Base-by-base conservation (phyloP, 2,888 invertebrate species). In the Leptinotarsa rubiginosa region DNA sequence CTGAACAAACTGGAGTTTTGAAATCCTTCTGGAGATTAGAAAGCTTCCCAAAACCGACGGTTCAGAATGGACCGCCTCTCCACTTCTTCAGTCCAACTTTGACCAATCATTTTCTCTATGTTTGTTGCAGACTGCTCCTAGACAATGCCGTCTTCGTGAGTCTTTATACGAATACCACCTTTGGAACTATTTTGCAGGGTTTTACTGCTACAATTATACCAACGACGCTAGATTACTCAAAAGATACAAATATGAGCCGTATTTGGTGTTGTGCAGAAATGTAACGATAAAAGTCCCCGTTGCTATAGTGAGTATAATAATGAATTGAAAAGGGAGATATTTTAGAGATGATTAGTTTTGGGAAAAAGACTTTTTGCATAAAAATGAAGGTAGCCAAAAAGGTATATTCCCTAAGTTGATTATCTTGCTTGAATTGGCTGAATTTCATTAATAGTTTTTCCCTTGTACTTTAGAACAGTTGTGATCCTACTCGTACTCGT, bases 151-250 rank as follows among this genome's bases (percentile, higher is more conserved):
- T 41, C 65, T 77, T 50, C 59, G 77, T 3, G 66, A 68, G 15
- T 4, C 5, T 0, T 68, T 70, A 18, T 50, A 50, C 20, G 49
- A 74, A 22, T 75, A 76, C 41, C 5, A 54, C 1, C 41, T 78
- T n/a, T 83, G 82, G 82, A 80, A 81, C 52, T 77, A 80, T 59
- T 79, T 65, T 41, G 75, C 79, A 31, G 83, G 83, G 47, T 81
- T 76, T 69, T 78, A 73, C 18, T 83, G 83, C 64, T 83, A 83
- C 72, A 75, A 77, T 47, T 83, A 81, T 70, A 82, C 83, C n/a
- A 79, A 82, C 65, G 69, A 59, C 54, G 77, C 73, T 7, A 76
- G 82, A 54, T 77, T 82, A 22, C 69, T 50, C 13, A 54, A 75
- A 25, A 79, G 74, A 72, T 80, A 78, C 66, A 65, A 73, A 52